Conservation (phyloP, 2,797 vertebrate genomes). For the Petrocephalus sullivani region DNA sequence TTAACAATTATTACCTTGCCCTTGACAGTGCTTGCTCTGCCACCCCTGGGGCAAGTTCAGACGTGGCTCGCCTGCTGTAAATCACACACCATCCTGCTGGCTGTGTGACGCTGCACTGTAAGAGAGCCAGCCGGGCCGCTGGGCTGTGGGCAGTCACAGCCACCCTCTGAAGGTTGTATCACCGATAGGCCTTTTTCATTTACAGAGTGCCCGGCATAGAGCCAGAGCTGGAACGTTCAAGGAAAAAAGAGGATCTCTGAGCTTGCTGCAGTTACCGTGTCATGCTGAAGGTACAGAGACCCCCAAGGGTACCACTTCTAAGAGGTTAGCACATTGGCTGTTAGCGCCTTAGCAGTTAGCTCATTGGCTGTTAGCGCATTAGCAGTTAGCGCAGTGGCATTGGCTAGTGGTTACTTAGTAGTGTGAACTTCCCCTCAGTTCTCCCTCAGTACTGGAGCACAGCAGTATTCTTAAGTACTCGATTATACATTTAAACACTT, state of each 20-base stretch:
- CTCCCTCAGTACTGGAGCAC: background rate
- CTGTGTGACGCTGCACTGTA: background rate
- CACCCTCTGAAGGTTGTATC: background rate
- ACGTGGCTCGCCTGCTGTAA: background rate
- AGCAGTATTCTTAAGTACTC: background rate
- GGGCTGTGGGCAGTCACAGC: background rate
- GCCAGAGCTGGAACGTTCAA: background rate
- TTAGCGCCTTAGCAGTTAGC: background rate
- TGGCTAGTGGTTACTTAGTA: no score
- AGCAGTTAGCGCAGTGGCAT: no score
- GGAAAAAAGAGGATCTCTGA: background rate
- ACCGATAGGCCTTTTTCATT: background rate
- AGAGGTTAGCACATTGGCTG: background rate
- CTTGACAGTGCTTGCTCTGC: background rate
- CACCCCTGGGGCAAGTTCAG: background rate
- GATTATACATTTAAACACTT: background rate
- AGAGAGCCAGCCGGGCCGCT: background rate
- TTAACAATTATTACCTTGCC: background rate
- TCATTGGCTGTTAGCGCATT: background rate
- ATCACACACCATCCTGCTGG: background rate
- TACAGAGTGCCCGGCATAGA: background rate
- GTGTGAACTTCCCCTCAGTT: background rate
- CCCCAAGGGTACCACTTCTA: background rate
- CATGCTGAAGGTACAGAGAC: background rate
- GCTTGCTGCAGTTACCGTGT: background rate